A percentile compares a stretch with the other conserved stretches of the same genome.
Conservation (phyloP, 1,140 invertebrate genomes). For the Melipona quadrifasciata region DNA sequence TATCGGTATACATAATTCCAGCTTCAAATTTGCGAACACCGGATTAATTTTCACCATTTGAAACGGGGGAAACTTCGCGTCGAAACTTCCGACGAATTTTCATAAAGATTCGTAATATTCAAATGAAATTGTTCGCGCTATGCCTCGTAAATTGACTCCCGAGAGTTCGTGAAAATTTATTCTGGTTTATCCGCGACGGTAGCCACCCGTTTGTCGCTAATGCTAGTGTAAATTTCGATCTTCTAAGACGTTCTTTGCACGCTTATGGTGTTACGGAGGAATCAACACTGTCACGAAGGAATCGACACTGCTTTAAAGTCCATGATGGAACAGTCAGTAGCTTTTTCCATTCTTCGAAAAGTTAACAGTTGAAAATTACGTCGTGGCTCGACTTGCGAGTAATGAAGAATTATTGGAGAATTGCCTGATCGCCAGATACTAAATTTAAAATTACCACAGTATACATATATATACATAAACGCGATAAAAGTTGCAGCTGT, state of each 20-base stretch:
- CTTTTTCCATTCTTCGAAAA: neutral
- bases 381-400: too few relatives aligned
- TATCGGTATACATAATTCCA: neutral
- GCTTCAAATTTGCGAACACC: neutral
- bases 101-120: neutral
- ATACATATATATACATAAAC: too few relatives aligned
- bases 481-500: too few relatives aligned
- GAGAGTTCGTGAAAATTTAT: conserved; percentile 28
- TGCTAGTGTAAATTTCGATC: neutral
- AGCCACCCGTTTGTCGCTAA: neutral
- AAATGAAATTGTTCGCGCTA: conserved; percentile 8
- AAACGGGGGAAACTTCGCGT: neutral
- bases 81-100: neutral
- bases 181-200: neutral
- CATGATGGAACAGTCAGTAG: neutral
- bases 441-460: too few relatives aligned
- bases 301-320: neutral
- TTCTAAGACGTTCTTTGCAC: neutral
- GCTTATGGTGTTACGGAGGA: neutral
- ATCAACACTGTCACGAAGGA: neutral
- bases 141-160: conserved; percentile 8
- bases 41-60: neutral
- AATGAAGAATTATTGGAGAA: too few relatives aligned
- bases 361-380: too few relatives aligned
- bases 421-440: too few relatives aligned